Base-by-base conservation (phyloP, 23 tunicate genomes). In the Trididemnum nubilum region DNA sequence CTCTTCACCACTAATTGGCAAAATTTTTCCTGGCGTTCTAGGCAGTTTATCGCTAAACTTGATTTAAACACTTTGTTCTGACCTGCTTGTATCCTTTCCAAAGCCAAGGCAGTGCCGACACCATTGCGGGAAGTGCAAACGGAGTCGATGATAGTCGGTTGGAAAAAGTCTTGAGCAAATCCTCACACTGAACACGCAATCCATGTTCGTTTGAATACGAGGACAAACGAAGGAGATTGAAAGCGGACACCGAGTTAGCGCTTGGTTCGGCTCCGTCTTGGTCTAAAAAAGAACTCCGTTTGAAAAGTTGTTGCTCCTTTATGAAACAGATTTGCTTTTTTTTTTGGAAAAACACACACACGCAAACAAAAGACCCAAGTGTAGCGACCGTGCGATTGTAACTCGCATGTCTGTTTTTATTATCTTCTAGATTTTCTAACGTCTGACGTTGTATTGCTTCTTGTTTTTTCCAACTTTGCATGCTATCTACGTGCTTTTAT, bases 231-330 rank as follows among this genome's bases (percentile, higher is more conserved):
- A 82, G 67, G 21, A 82, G 76, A 59, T 82, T 82, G 33, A 52
- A 38, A 0, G 86, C 66, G 19, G 86, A 82, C 2, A 82, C 78
- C 5, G 86, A 82, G 50, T 82, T 82, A 22, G 86, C 86, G 49
- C 86, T 82, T 50, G 86, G 86, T 25, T 82, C 86, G 0, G 86
- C 86, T 1, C 86, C 86, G 67, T 82, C 86, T 51, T 82, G 86
- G 49, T 82, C 86, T 82, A 32, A 3, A 57, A 29, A 76, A n/a
- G 9, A 34, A 72, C 1, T 49, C 18, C 18, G 18, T 49, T 49
- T 49, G 12, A 9, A 49, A 49, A 49, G 15, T 9, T 9, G 57
- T 18, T 49, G 57, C 57, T 9, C 18, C 12, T 9, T 9, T 12
- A 49, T 49, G 57, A 49, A n/a, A n/a, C n/a, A n/a, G n/a, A n/a